phyloP scores from a whole-genome alignment of 1,140 invertebrate species.

The Cepaea nemoralis region DNA sequence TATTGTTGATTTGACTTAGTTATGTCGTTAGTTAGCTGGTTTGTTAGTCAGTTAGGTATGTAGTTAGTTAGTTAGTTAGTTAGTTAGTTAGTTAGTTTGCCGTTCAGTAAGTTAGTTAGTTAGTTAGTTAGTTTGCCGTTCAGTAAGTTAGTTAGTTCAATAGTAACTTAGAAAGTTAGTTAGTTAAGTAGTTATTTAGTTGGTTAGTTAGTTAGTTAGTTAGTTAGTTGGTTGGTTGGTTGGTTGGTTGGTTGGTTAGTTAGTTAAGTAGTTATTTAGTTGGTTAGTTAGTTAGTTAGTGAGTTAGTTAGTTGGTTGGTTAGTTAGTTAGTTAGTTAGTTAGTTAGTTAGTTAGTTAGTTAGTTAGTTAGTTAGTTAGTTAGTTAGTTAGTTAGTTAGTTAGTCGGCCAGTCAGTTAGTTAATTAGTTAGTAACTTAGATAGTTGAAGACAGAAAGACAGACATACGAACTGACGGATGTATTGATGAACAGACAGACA shows the following conservation, averaged over 20 bases:
- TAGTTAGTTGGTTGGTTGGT: background rate
- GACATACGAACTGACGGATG: no score
- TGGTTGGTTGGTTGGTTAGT: no score
- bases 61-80: no score
- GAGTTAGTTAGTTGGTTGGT: background rate
- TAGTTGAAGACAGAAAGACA: no score
- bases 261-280: background rate
- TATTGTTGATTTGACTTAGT: no score
- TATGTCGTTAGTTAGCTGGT: no score
- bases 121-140: background rate
- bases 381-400: background rate
- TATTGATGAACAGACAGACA: no score
- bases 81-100: no score
- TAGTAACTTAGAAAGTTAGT: background rate
- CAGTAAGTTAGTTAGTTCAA: background rate
- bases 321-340: background rate
- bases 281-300: conserved; percentile 8
- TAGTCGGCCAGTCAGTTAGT: background rate
- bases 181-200: background rate
- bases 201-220: background rate
- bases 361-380: background rate
- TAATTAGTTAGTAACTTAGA: no score
- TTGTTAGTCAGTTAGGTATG: no score
- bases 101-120: no score
- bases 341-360: background rate